phyloP scores from a whole-genome alignment of 2,113 vertebrate genomes.

The Bubo blakistoni region DNA sequence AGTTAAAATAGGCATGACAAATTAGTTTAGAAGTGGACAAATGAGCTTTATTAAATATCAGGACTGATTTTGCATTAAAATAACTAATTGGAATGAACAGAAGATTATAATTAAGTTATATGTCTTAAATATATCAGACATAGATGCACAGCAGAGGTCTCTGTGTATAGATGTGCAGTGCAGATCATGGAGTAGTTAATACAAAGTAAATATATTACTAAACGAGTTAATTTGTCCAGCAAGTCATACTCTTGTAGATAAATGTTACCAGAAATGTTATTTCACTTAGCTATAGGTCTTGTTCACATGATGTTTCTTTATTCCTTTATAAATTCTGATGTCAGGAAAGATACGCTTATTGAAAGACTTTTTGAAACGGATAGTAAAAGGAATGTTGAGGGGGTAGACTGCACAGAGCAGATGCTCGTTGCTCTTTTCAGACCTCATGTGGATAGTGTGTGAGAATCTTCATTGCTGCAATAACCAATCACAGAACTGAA shows the following conservation, averaged over 20 bases:
- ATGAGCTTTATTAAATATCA: not conserved
- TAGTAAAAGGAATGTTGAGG: not conserved
- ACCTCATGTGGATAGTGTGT: not conserved
- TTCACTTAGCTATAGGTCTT: not conserved
- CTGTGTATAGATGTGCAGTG: not conserved
- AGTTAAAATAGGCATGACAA: not conserved
- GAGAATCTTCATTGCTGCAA: not conserved
- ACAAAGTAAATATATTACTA: not conserved
- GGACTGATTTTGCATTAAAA: not conserved
- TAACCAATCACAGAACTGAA: not conserved
- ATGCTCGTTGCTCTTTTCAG: not conserved
- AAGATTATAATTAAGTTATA: not conserved
- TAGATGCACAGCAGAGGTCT: not conserved
- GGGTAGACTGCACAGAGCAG: not conserved
- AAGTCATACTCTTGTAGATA: not conserved
- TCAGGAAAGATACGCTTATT: not conserved
- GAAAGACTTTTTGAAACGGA: not conserved
- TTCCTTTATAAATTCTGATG: not conserved
- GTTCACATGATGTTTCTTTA: not conserved
- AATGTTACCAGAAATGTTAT: not conserved
- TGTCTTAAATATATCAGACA: no score
- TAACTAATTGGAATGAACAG: not conserved
- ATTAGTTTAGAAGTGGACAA: not conserved
- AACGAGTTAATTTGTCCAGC: not conserved
- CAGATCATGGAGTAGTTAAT: not conserved